Conservation (phyloP, 2,113 vertebrate species). For the Chrysemys picta region DNA sequence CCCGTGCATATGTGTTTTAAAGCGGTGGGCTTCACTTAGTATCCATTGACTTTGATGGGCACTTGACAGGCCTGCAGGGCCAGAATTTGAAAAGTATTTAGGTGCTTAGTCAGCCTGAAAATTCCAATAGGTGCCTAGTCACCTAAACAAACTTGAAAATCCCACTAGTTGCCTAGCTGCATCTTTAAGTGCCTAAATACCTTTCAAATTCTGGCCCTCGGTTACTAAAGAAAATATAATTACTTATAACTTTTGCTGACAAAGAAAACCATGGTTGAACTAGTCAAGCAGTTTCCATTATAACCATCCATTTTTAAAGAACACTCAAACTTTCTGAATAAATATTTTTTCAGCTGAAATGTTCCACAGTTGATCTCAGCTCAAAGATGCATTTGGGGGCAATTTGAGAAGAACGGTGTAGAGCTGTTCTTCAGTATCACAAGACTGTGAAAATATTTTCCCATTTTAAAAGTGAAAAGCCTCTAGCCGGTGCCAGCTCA, state of each 20-base stretch:
- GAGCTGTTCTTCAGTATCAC: background rate
- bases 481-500: background rate
- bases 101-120: background rate
- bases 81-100: background rate
- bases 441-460: background rate
- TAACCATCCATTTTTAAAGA: background rate
- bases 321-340: background rate
- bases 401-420: background rate
- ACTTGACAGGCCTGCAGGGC: background rate
- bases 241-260: background rate
- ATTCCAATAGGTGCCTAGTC: background rate
- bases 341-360: background rate
- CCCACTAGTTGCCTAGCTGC: background rate
- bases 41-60: background rate
- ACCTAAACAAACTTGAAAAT: background rate
- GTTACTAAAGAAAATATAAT: background rate
- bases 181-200: background rate
- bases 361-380: background rate
- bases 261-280: background rate
- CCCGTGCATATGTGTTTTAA: background rate
- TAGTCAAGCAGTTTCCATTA: background rate
- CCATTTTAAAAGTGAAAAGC: background rate
- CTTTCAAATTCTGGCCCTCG: background rate
- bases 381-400: background rate
- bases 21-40: background rate